Base-by-base conservation (phyloP, 23 tunicate species). In the Botrylloides violaceus region DNA sequence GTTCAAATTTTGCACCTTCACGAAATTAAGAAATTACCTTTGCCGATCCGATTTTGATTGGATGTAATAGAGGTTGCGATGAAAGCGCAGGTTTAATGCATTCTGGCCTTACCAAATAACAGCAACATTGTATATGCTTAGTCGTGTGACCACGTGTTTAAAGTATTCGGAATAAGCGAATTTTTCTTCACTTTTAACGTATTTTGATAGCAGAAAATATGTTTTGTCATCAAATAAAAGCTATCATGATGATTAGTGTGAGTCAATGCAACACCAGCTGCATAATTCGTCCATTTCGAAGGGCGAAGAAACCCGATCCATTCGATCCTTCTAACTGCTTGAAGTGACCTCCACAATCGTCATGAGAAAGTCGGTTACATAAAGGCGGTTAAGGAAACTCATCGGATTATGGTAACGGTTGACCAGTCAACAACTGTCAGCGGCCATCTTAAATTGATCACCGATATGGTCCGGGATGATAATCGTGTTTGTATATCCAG, bases 321-420 rank as follows among this genome's bases (percentile, higher is more conserved):
- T 7, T 43, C 53, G 53, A 43, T 15, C 53, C 53, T 15, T 43
- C 53, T 43, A 15, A 7, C 12, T 43, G 53, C 53, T 43, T 43
- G 53, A 43, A 15, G n/a, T 7, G 12, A 43, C 70, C 70, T 23
- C 36, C 36, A 29, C 70, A 34, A 3, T 25, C 70, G 35, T 9
- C 70, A 63, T 63, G 70, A 25, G 70, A 63, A 63, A 63, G 70
- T 63, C 70, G 70, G 70, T 63, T 63, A 31, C 36, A 27, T 63
- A 33, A 63, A 63, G 70, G 70, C 33, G 33, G 3, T 3, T 58
- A 19, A 19, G 32, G 35, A 63, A 9, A 31, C 32, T 59, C 18
- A 33, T 29, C 70, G 70, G 70, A 63, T 63, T 63, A 63, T 31
- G 33, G 70, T 3, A 3, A 63, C 36, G 70, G 70, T 63, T 34